Percentiles rank a stretch among this genome's conserved stretches.
Evolutionary conservation across 1,140 invertebrate species (phyloP).

Genomic region (Lepidurus apus): DNA sequence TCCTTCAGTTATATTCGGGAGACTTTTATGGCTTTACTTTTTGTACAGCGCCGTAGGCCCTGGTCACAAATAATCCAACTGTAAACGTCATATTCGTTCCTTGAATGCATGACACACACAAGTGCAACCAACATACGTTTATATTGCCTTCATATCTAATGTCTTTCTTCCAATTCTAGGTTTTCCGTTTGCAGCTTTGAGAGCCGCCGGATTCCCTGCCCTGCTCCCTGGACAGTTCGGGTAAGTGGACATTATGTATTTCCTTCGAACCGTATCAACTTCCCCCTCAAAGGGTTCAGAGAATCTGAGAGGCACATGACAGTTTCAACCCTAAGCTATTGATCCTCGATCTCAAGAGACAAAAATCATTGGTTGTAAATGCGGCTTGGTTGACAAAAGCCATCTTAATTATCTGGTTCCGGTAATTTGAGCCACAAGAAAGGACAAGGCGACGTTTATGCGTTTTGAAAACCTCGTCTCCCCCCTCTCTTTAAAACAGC

Average conservation of each 20-base stretch:
- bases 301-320: too few relatives aligned
- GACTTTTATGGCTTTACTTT: background rate
- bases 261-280: background rate
- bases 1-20: background rate
- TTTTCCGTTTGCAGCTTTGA: constrained; percentile 56
- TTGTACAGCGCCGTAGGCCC: background rate
- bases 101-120: constrained; percentile 1
- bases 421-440: too few relatives aligned
- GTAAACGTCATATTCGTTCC: background rate
- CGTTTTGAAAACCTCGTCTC: too few relatives aligned
- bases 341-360: too few relatives aligned
- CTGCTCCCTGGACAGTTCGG: constrained; percentile 64
- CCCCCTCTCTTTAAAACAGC: too few relatives aligned
- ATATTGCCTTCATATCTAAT: background rate
- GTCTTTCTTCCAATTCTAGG: constrained; percentile 46
- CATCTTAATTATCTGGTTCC: too few relatives aligned
- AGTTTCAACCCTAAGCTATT: too few relatives aligned
- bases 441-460: too few relatives aligned
- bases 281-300: too few relatives aligned
- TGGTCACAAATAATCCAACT: too few relatives aligned
- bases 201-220: constrained; percentile 62
- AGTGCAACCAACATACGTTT: background rate
- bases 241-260: constrained; percentile 52
- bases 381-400: too few relatives aligned
- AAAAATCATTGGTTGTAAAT: too few relatives aligned